Conservation (phyloP, 53 echinoderm and acorn worm genomes). For the Crossaster papposus region DNA sequence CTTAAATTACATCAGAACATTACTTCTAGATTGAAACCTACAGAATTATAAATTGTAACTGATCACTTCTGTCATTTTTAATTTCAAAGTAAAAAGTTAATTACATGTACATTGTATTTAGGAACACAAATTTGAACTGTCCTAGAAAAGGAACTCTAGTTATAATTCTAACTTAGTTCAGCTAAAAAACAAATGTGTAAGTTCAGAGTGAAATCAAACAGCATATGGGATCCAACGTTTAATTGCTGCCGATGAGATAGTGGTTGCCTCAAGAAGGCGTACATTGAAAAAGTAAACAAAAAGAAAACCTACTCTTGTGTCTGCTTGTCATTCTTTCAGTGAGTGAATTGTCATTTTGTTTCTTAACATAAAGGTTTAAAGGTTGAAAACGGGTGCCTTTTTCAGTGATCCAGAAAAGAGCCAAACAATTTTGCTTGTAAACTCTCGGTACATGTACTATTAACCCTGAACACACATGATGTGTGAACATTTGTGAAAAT, state of each 20-base stretch:
- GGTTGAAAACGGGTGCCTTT: no score
- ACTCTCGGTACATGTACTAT: no score
- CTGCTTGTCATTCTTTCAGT: not conserved
- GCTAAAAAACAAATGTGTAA: not conserved
- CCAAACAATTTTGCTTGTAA: no score
- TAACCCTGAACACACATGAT: no score
- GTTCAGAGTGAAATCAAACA: constrained; percentile 13
- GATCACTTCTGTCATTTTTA: not conserved
- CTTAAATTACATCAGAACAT: no score
- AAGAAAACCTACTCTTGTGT: constrained; percentile 23
- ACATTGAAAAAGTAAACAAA: constrained; percentile 56
- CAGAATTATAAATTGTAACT: no score
- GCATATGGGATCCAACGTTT: constrained; percentile 16
- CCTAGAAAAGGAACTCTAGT: not conserved
- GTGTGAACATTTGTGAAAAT: no score
- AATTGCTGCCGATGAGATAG: constrained; percentile 56
- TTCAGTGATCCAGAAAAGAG: no score
- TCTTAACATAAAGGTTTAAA: not conserved
- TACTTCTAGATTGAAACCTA: no score
- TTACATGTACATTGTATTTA: not conserved
- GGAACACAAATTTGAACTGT: not conserved
- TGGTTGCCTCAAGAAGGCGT: constrained; percentile 46
- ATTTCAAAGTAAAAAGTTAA: not conserved
- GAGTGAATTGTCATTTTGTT: not conserved
- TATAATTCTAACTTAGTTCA: not conserved